Conservation (phyloP, 1,140 invertebrate genomes). For the Ephestia elutella region DNA sequence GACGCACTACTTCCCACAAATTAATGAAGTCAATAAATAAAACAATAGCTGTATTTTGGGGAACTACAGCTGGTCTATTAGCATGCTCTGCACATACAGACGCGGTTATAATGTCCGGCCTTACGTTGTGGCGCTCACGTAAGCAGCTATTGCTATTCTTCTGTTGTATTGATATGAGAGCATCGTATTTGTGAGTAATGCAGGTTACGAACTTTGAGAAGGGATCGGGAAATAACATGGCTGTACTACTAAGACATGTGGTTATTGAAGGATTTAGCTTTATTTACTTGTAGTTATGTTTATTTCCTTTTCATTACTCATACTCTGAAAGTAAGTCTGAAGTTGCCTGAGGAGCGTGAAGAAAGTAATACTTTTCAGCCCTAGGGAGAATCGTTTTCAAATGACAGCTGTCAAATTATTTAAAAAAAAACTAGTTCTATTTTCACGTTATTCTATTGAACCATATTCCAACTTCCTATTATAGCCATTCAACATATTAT, state of each 20-base stretch:
- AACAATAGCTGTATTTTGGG: not conserved
- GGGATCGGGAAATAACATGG: not conserved
- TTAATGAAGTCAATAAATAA: not conserved
- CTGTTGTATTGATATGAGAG: not conserved
- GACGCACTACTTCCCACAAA: not conserved
- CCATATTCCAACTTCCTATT: too few species aligned
- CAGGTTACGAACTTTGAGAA: not conserved
- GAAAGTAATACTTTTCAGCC: too few species aligned
- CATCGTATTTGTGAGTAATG: not conserved
- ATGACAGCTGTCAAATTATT: too few species aligned
- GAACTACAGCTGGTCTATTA: not conserved
- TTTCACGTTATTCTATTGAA: too few species aligned
- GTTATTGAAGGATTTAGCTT: too few species aligned
- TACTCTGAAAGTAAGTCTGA: too few species aligned
- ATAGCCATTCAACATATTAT: too few species aligned
- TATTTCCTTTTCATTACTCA: too few species aligned
- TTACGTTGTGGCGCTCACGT: not conserved
- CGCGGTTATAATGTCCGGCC: not conserved
- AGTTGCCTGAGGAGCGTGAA: too few species aligned
- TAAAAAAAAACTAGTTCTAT: too few species aligned
- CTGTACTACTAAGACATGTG: not conserved
- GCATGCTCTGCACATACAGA: not conserved
- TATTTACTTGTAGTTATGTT: too few species aligned
- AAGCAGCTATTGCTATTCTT: not conserved
- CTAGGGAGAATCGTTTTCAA: too few species aligned